Base-by-base conservation (phyloP, 2,797 vertebrate species). In the Bradypodion pumilum region DNA sequence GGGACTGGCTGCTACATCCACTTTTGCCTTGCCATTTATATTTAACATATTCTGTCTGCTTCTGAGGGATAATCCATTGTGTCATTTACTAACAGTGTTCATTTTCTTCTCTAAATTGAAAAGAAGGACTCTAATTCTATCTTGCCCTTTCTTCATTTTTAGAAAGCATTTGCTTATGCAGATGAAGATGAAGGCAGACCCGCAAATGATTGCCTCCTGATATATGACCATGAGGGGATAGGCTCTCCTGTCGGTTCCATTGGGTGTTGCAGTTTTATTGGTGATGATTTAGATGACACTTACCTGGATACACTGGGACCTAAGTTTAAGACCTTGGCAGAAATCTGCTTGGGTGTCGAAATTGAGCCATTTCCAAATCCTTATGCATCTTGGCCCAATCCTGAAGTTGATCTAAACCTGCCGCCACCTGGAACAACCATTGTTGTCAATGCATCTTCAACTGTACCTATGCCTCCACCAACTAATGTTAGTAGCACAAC, bases 311-410 rank as follows among this genome's bases (percentile, higher is more conserved):
- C 95, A 0, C 86, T 97, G 60, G 96, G 95, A 79, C 92, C 96
- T 72, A 97, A 97, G 93, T 97, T 97, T 89, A 97, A 92, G 93
- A 97, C 95, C 5, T 89, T 97, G 73, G 97, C 97, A 76, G 95
- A 97, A 84, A 95, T 97, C 82, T 97, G 96, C 89, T 94, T 95
- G 1, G 92, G 94, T 52, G 85, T 95, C 77, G 93, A 96, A 86
- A 93, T 93, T 0, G 92, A 94, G 80, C 84, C 92, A 37, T 88
- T 92, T 84, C 86, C 92, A 46, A 89, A 91, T 59, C 68, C 32
- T 78, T 86, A 85, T 62, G 76, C 79, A 3, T 87, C 87, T 76
- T 94, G 92, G 86, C 59, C 92, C 79, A 92, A 52, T 65, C 72
- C 93, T 9, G 94, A 94, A 79, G 89, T 89, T 3, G 93, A 94